Evolutionary conservation across 2,797 vertebrate genomes (phyloP), one percentile per base, ranked within the genome.

Genomic region (Naso thynnoides): DNA sequence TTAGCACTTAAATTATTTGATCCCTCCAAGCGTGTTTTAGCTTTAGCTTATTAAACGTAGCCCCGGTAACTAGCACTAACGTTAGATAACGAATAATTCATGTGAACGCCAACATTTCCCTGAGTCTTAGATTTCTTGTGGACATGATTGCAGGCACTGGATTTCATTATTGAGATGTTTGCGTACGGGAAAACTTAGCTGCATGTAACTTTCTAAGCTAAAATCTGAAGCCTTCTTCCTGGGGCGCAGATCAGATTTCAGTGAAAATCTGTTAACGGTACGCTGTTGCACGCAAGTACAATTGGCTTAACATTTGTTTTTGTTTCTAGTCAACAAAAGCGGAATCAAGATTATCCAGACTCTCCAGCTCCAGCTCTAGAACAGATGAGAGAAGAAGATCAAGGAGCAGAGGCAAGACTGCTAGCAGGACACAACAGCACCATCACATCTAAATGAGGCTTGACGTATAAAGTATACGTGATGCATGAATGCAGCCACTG

Each of bases 361-460:
- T 92, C 10, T 92, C 92, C 76, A 93, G 92, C 48, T 93, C 94
- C 36, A 91, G 76, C 45, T 90, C 91, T 54, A 85, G 85, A 18
- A 71, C 79, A 36, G 92, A 93, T 10, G 91, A 93, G 5, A 83
- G 90, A 68, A 94, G 84, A 62, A 84, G 92, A 52, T 93, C 93
- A 0, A 85, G 61, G 1, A 94, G 92, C 73, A 83, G 68, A 85
- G 93, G 93, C 10, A 44, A 82, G 79, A 57, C 8, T 10, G 7
- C 16, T 11, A 14, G 1, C 6, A 13, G 13, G 23, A 49, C 24
- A 56, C 48, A 31, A 8, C 31, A 31, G 4, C 31, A 4, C 31
- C 31, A 4, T 4, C 31, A 31, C 8, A 27, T 14, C 1, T 13
- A n/a, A 52, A 56, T 45, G 18, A 19, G 19, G 5, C 1, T 0